Evolutionary conservation across 2,113 vertebrate species (phyloP).

Genomic region (Lepisosteus osseus): DNA sequence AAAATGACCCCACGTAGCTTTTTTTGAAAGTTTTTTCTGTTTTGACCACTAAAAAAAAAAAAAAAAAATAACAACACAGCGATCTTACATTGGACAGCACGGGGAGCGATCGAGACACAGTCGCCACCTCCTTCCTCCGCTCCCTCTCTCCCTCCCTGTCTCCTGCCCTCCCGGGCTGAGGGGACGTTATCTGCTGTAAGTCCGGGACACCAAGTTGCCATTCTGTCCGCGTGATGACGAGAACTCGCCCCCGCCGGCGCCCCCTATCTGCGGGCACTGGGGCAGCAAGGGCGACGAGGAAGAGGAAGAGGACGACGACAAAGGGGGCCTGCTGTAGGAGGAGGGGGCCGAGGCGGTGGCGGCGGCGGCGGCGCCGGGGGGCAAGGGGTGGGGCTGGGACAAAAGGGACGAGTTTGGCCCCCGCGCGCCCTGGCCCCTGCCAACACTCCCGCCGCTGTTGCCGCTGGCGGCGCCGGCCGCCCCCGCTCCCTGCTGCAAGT

Average conservation of each 20-base stretch:
- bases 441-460: constrained; percentile 46
- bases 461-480: constrained; percentile 39
- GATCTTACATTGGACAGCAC: too few relatives aligned
- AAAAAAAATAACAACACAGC: too few relatives aligned
- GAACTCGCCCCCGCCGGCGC: constrained; percentile 38
- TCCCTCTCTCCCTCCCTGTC: constrained; percentile 27
- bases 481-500: constrained; percentile 79
- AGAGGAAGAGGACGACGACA: constrained; percentile 58
- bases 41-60: too few relatives aligned
- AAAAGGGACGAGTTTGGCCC: constrained; percentile 44
- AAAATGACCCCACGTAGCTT: too few relatives aligned
- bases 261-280: constrained; percentile 71
- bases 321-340: constrained; percentile 59
- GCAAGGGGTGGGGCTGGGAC: constrained; percentile 44
- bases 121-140: constrained; percentile 31
- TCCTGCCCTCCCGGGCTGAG: constrained; percentile 35
- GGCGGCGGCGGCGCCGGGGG: constrained; percentile 45
- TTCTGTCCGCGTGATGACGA: constrained; percentile 76
- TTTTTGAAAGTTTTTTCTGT: too few relatives aligned
- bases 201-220: constrained; percentile 82
- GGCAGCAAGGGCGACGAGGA: constrained; percentile 69
- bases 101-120: constrained; percentile 34
- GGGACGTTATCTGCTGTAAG: constrained; percentile 90
- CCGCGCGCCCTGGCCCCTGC: constrained; percentile 33
- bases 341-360: constrained; percentile 52